Base-by-base conservation (phyloP, 2,113 vertebrate genomes). In the Clarias magur region DNA sequence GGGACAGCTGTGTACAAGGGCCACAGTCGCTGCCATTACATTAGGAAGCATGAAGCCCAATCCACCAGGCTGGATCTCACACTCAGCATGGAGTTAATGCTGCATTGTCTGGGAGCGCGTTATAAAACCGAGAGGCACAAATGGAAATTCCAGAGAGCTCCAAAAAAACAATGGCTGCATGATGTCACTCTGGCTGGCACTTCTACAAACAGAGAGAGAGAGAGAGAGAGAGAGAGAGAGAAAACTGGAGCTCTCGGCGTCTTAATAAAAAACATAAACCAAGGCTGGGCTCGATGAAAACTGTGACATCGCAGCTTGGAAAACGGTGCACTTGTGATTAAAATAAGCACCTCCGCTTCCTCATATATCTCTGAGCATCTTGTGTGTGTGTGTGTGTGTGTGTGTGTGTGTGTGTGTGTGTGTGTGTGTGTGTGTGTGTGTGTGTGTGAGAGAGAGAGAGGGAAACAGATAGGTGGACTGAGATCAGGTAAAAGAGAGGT, bases 261-360 rank as follows among this genome's bases (percentile, higher is more conserved):
- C 68, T 86, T 83, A 87, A 87, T 87, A 82, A 63, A 83, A 87
- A 87, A 87, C 86, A 87, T 83, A 54, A 87, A 87, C 30, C 56
- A 25, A 76, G 42, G 78, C 78, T 30, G 56, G 59, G 80, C n/a
- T 87, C 3, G 57, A 67, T 59, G 54, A 76, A 87, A 83, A 80
- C 80, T 72, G 86, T 63, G 86, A 87, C 86, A 82, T 60, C 17
- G n/a, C 57, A 87, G 80, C 68, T 68, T 60, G 67, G 85, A 83
- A 27, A 67, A 73, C 54, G 11, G 63, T 57, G 85, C 53, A n/a
- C n/a, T 42, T 25, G 21, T 34, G 53, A 59, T 59, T 72, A 60
- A 70, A 72, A 81, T 30, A 57, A 63, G 76, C 53, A 80, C 27
- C 48, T 86, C 62, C 0, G 27, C 27, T 80, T 80, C 56, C 78